These are phyloP conservation scores for Agrochola lychnidis DNA, from an alignment of 2,888 invertebrate genomes.

Conservation along the genomic window DNA sequence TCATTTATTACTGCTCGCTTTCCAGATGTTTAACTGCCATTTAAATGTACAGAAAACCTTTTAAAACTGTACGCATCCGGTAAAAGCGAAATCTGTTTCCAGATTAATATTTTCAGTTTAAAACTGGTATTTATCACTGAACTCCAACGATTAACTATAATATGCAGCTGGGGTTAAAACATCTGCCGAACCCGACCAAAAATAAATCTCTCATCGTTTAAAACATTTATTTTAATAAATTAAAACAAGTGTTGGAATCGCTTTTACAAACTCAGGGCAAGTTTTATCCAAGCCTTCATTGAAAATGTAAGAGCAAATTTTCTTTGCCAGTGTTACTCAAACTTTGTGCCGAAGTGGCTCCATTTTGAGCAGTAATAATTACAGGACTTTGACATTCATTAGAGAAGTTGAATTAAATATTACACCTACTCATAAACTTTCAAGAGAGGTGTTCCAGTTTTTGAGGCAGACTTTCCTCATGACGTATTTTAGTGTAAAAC, in stretches of 20 bases:
- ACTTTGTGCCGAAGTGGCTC: slow-evolving; percentile 31
- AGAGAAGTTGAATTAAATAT: slow-evolving; percentile 11
- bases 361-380: slow-evolving; percentile 20
- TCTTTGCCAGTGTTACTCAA: slow-evolving; percentile 34
- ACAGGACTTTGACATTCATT: slow-evolving; percentile 11
- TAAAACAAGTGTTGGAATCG: slow-evolving; percentile 45
- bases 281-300: slow-evolving; percentile 45
- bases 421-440: neutral
- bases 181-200: slow-evolving; percentile 35
- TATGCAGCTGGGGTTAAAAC: slow-evolving; percentile 24
- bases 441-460: neutral
- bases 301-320: slow-evolving; percentile 56
- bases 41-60: slow-evolving; percentile 11
- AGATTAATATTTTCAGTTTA: slow-evolving; percentile 16
- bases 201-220: slow-evolving; percentile 10
- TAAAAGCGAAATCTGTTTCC: slow-evolving; percentile 5
- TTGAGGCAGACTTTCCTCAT: neutral
- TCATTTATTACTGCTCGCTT: neutral
- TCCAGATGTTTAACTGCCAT: neutral
- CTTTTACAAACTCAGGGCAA: slow-evolving; percentile 43
- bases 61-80: slow-evolving; percentile 3
- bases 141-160: slow-evolving; percentile 22
- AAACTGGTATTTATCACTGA: slow-evolving; percentile 35
- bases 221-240: slow-evolving; percentile 49
- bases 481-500: neutral